phyloP scores from a whole-genome alignment of 1,140 invertebrate genomes.

The Meloidogyne floridensis region DNA sequence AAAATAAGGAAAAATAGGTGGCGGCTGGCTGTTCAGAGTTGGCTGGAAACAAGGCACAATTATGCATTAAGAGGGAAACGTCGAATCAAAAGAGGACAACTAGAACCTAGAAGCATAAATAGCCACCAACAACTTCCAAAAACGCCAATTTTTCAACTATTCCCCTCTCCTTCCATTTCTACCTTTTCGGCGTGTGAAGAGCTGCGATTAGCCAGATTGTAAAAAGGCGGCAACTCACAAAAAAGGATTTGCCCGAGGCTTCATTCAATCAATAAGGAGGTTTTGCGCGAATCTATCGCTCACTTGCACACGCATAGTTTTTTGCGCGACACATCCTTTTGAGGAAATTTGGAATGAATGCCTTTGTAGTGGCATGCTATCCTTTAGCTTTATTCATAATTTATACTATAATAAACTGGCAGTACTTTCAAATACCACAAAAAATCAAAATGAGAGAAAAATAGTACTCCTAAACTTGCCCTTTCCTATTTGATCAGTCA shows the following conservation, averaged over 20 bases:
- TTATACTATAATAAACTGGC: too few species aligned
- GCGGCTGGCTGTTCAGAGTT: background rate
- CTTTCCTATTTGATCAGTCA: too few species aligned
- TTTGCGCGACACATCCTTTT: background rate
- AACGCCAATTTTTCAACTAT: background rate
- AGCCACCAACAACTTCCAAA: background rate
- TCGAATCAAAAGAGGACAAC: background rate
- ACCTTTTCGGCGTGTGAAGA: background rate
- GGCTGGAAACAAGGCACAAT: background rate
- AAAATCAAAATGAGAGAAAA: too few species aligned
- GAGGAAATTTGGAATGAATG: background rate
- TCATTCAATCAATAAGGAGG: background rate
- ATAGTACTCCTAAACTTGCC: too few species aligned
- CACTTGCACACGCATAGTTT: background rate
- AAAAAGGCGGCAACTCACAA: background rate
- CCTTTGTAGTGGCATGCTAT: too few species aligned
- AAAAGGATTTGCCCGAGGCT: conserved; percentile 2
- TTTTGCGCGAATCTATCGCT: conserved; percentile 1
- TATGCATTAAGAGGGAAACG: background rate
- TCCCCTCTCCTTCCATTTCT: background rate
- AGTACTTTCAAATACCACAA: too few species aligned
- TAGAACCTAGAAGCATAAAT: background rate
- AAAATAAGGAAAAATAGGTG: background rate
- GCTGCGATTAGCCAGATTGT: background rate
- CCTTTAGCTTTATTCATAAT: too few species aligned